These are phyloP conservation scores for Cryptomyrus ogoouensis DNA, from an alignment of 2,113 vertebrate species.

Conservation along the genomic window DNA sequence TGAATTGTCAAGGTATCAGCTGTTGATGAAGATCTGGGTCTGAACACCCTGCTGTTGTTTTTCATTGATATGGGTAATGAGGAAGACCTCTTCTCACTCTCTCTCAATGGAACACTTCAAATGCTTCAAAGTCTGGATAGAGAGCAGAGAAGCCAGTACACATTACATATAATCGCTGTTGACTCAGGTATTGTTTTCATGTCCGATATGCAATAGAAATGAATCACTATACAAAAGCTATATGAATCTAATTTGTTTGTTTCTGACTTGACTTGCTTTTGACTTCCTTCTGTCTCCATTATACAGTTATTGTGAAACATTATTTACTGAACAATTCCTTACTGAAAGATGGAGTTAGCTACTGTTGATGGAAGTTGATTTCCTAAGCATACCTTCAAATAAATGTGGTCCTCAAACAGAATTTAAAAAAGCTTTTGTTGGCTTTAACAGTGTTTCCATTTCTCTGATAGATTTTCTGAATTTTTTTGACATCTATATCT, in stretches of 20 bases:
- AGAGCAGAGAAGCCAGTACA: constrained; percentile 37
- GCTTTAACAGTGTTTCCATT: not conserved
- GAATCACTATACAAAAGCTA: not conserved
- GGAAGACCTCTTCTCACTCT: constrained; percentile 35
- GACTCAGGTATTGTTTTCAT: constrained; percentile 55
- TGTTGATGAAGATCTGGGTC: constrained; percentile 37
- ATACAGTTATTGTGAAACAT: not conserved
- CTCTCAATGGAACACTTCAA: constrained; percentile 35
- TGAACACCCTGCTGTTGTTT: constrained; percentile 37
- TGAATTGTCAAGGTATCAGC: constrained; percentile 36
- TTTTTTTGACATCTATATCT: not conserved
- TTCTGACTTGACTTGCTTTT: not conserved
- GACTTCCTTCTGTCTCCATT: not conserved
- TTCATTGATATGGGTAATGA: constrained; percentile 33
- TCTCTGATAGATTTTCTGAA: not conserved
- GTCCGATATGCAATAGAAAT: not conserved
- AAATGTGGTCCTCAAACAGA: not conserved
- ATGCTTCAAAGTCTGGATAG: constrained; percentile 38
- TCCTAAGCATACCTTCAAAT: not conserved
- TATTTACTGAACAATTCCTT: not conserved
- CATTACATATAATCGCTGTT: constrained; percentile 47
- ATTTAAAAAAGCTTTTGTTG: not conserved
- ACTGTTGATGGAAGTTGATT: not conserved
- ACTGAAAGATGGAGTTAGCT: not conserved
- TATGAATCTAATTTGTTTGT: not conserved